A percentile compares a stretch with the other conserved stretches of the same genome.
phyloP scores from a whole-genome alignment of 2,888 invertebrate species.

The Fragum fragum region DNA sequence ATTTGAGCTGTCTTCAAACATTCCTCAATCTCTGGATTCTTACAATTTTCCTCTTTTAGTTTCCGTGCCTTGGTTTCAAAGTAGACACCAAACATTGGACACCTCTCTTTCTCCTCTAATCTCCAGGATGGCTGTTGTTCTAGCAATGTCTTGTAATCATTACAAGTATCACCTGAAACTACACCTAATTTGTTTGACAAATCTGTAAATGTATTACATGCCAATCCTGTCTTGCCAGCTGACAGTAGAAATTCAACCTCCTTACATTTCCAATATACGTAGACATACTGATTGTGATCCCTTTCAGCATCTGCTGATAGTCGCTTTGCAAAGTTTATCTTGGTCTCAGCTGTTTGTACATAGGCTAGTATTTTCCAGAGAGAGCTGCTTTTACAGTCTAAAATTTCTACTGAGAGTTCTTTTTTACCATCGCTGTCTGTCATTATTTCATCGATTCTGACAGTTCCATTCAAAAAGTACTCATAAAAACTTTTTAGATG shows the following conservation, averaged over 20 bases:
- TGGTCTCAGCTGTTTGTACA: constrained; percentile 16
- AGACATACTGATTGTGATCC: constrained; percentile 23
- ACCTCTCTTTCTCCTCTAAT: not conserved
- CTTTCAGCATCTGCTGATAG: constrained; percentile 28
- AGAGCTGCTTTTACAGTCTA: not conserved
- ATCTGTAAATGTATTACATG: not conserved
- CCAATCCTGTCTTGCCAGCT: constrained; percentile 26
- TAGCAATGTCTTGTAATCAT: not conserved
- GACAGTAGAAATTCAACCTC: constrained; percentile 38
- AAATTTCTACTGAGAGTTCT: too few relatives aligned
- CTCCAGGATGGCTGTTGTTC: not conserved
- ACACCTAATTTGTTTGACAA: not conserved
- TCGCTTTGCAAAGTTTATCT: constrained; percentile 35
- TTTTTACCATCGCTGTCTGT: not conserved
- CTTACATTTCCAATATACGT: constrained; percentile 45
- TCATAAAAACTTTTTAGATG: constrained; percentile 41
- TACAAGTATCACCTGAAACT: not conserved
- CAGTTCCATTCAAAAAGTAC: not conserved
- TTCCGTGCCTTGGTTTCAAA: constrained; percentile 8
- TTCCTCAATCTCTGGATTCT: not conserved
- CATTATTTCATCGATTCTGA: not conserved
- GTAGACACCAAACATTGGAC: not conserved
- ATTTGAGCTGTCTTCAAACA: not conserved
- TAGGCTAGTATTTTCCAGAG: constrained; percentile 41
- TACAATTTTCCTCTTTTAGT: not conserved